Percentiles rank a stretch among this genome's conserved stretches.
These are phyloP conservation scores for Triplophysa rosa DNA, from an alignment of 2,113 vertebrate genomes.

Conservation along the genomic window DNA sequence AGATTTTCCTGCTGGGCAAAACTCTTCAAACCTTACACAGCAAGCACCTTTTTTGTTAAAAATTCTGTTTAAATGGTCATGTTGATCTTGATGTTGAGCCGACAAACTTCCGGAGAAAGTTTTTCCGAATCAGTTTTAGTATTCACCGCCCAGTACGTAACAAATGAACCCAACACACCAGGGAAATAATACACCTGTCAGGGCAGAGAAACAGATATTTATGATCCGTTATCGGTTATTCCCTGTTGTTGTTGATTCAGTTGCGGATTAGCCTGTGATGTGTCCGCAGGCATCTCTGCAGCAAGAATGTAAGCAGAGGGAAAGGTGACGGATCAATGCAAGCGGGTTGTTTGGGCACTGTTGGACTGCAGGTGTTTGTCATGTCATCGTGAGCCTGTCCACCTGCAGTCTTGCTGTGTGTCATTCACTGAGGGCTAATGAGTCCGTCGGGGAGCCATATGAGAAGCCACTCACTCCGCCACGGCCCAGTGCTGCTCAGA, in stretches of 20 bases:
- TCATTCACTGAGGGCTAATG: conserved; percentile 68
- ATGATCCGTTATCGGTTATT: conserved; percentile 29
- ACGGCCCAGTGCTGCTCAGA: conserved; percentile 46
- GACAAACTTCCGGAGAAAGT: background rate
- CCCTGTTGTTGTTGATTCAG: conserved; percentile 53
- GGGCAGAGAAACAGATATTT: conserved; percentile 1
- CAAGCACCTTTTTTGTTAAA: too few species aligned
- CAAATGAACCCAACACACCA: background rate
- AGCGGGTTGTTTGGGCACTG: conserved; percentile 60
- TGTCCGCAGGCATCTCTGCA: conserved; percentile 69
- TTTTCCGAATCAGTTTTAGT: background rate
- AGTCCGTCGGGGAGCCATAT: conserved; percentile 65
- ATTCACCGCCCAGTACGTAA: background rate
- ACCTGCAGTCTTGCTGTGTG: conserved; percentile 52
- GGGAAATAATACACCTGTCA: conserved; percentile 22
- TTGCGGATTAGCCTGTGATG: conserved; percentile 61
- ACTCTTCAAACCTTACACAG: too few species aligned
- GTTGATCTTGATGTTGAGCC: background rate
- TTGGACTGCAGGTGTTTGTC: conserved; percentile 62
- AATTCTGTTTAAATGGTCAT: background rate
- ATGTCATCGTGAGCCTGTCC: conserved; percentile 37
- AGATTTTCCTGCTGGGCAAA: too few species aligned
- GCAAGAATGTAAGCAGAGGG: conserved; percentile 60
- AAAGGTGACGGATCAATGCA: conserved; percentile 73
- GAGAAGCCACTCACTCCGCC: background rate